Evolutionary conservation across 2,113 vertebrate genomes (phyloP), one percentile per base, ranked within the genome.

Genomic region (Melospiza georgiana): DNA sequence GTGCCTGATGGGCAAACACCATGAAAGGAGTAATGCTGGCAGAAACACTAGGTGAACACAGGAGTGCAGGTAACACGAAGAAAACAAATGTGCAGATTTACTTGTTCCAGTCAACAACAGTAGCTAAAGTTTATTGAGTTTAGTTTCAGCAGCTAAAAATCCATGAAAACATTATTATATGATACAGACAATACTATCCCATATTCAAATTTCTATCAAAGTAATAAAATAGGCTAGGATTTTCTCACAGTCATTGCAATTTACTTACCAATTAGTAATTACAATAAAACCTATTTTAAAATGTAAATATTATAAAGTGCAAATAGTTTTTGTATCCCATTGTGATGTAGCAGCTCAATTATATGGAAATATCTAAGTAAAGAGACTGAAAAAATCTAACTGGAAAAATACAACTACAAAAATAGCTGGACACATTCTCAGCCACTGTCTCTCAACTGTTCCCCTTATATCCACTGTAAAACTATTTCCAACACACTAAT

Each of bases 91-190:
- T 92, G 84, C 92, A 94, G 92, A 94, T 81, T 81, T 90, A 93
- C 92, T 90, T 79, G 69, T 96, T 96, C 69, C 65, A 79, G 86
- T 95, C 73, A 87, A 89, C 66, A 90, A 66, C 76, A 96, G 72
- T 35, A 90, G 87, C 96, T 95, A 13, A 94, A 92, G 73, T 96
- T 96, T 97, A 96, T 93, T 96, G 85, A 93, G 84, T 92, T 89
- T 85, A 90, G 80, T 92, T 88, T 89, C 92, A 96, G 92, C 88
- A 97, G 83, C 95, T 97, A 92, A 93, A 91, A 96, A 96, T 96
- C 73, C 93, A 97, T 62, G n/a, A 57, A 87, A 95, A 96, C 93
- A 95, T 87, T 96, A 90, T 84, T 28, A 84, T 83, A 83, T 41
- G 19, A 90, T 94, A 97, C 93, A 96, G 80, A 96, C 92, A 96